These are phyloP conservation scores for Papilio helenus DNA, from an alignment of 1,140 invertebrate species.

Conservation along the genomic window DNA sequence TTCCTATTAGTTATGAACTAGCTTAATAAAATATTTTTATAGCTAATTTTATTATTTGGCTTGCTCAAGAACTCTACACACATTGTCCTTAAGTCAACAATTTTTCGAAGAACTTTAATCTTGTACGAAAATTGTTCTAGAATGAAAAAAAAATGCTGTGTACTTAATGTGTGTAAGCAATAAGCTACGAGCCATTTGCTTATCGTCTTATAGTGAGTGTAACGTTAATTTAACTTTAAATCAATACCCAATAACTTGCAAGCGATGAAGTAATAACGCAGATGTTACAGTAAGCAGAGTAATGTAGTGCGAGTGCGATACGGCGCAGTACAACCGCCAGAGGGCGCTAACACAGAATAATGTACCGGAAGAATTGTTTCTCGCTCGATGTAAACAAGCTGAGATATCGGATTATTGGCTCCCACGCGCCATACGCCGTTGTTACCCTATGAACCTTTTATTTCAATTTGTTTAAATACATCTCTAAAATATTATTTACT, in stretches of 20 bases:
- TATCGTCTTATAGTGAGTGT: not conserved
- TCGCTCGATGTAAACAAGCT: not conserved
- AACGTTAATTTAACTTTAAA: not conserved
- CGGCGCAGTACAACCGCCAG: not conserved
- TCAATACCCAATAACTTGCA: slow-evolving; percentile 28
- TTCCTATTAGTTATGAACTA: not conserved
- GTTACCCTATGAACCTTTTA: slow-evolving; percentile 3
- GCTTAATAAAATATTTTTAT: too few relatives aligned
- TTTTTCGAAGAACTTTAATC: too few relatives aligned
- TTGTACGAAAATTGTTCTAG: not conserved
- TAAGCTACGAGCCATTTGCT: not conserved
- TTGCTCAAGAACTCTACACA: too few relatives aligned
- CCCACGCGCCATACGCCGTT: not conserved
- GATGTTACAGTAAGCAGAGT: slow-evolving; percentile 31
- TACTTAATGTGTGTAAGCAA: not conserved
- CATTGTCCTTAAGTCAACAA: too few relatives aligned
- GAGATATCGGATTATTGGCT: not conserved
- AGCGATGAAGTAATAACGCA: slow-evolving; percentile 32
- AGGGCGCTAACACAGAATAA: not conserved
- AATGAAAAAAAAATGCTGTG: not conserved
- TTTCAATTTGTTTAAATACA: not conserved
- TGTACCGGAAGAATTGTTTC: slow-evolving; percentile 16
- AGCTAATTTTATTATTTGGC: too few relatives aligned
- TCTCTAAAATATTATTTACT: not conserved
- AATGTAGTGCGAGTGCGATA: slow-evolving; percentile 48